Evolutionary conservation across 2,888 invertebrate genomes (phyloP).

Genomic region (Boloria euphrosyne): DNA sequence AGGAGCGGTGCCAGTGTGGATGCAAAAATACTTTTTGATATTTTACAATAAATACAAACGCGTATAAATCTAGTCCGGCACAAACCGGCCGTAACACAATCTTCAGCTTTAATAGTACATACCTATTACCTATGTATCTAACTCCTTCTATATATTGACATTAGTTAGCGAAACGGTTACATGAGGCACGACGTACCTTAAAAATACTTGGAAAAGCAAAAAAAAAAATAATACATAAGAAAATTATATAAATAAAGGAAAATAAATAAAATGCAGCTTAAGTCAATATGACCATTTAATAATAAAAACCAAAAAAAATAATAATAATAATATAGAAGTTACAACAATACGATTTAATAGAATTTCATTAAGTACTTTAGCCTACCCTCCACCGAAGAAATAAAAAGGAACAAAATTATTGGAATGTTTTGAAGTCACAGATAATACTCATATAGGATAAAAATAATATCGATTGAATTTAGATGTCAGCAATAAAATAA

Average conservation of each 20-base stretch:
- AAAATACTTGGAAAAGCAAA: constrained; percentile 23
- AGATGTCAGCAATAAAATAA: constrained; percentile 22
- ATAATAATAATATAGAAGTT: constrained; percentile 55
- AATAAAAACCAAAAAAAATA: constrained; percentile 65
- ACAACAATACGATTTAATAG: constrained; percentile 50
- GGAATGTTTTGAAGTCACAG: constrained; percentile 31
- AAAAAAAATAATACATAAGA: neutral
- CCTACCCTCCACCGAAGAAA: constrained; percentile 64
- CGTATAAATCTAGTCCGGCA: constrained; percentile 54
- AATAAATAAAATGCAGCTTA: constrained; percentile 58
- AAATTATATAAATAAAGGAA: constrained; percentile 39
- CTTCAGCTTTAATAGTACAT: constrained; percentile 51
- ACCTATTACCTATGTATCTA: constrained; percentile 45
- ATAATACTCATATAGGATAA: constrained; percentile 39
- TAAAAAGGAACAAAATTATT: constrained; percentile 33
- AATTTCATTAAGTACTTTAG: constrained; percentile 59
- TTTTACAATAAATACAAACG: constrained; percentile 54
- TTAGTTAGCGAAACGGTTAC: constrained; percentile 64
- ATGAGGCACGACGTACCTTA: constrained; percentile 57
- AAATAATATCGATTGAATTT: constrained; percentile 32
- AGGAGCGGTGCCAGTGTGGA: constrained; percentile 70
- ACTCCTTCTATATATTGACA: constrained; percentile 62
- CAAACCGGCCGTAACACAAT: constrained; percentile 50
- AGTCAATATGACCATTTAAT: constrained; percentile 72
- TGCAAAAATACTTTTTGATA: constrained; percentile 68